Base-by-base conservation (phyloP, 2,888 invertebrate genomes). In the Neoitamus cyanurus region DNA sequence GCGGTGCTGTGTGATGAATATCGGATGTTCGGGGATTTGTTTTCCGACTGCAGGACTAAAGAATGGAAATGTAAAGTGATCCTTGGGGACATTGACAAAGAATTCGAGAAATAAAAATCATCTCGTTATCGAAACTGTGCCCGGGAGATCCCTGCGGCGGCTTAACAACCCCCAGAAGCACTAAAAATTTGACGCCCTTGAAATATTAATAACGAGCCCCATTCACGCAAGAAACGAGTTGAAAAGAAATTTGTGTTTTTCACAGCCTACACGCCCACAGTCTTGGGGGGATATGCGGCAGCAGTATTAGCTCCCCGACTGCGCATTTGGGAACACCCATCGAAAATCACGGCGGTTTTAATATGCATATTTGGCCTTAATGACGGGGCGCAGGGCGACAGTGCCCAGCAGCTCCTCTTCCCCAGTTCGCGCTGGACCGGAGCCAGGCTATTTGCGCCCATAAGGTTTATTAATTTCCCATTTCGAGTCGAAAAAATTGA, bases 121-220 rank as follows among this genome's bases (percentile, higher is more conserved):
- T 83, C 83, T 83, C 83, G 73, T 83, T 83, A 83, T 72, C 34
- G 72, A 73, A 83, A 83, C 46, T 46, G 72, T 73, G 11, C 72
- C 46, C 83, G 31, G 6, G 83, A 46, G 83, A 20, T 30, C 34
- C 37, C 28, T 37, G 82, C n/a, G 69, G 36, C 9, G 69, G 15
- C 48, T 70, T 84, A 85, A 84, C 84, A 82, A 84, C 73, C 42
- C 84, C 70, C 82, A 58, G 70, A 85, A 84, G 84, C 69, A 84
- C 73, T 73, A 83, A 83, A 83, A 85, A 85, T 84, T 85, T 83
- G 84, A 85, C 84, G 85, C 85, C 82, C 34, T 78, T 84, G 83
- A 84, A 85, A 85, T 85, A 85, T 85, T 85, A 85, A 85, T 85
- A 85, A 85, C 84, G 85, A 84, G 37, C 73, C 69, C 58, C 80